Conservation (phyloP, 2,113 vertebrate genomes). For the Campylomormyrus numenius region DNA sequence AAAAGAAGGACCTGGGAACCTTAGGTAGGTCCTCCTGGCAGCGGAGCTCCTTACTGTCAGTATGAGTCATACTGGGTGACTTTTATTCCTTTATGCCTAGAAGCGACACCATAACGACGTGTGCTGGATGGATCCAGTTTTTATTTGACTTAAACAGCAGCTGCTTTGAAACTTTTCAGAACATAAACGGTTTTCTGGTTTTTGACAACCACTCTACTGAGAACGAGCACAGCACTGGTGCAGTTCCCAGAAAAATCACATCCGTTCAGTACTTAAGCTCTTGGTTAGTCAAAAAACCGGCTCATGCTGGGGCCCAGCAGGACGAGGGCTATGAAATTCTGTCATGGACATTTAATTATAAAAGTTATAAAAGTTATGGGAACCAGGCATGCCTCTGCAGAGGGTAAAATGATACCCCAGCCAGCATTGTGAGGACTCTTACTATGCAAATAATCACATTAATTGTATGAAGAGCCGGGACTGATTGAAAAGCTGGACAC, state of each 20-base stretch:
- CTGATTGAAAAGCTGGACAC: not conserved
- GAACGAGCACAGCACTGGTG: not conserved
- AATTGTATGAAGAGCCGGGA: not conserved
- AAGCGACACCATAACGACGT: not conserved
- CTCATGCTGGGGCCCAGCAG: not conserved
- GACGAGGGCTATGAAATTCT: not conserved
- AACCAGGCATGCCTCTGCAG: not conserved
- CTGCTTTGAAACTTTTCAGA: not conserved
- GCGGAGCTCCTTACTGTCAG: not conserved
- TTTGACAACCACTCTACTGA: not conserved
- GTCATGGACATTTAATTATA: not conserved
- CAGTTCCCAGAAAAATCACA: not conserved
- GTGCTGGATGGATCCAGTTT: not conserved
- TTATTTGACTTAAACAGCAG: not conserved
- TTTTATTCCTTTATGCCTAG: not conserved
- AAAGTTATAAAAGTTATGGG: not conserved
- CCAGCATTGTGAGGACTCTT: not conserved
- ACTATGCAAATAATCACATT: not conserved
- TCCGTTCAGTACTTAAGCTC: not conserved
- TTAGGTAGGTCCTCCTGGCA: constrained; percentile 58
- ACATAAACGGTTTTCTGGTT: not conserved
- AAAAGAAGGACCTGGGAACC: constrained; percentile 79
- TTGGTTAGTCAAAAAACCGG: not conserved
- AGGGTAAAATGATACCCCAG: not conserved
- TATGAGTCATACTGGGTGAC: not conserved